Evolutionary conservation across 2,113 vertebrate genomes (phyloP).

Genomic region (Pseudopipra pipra): DNA sequence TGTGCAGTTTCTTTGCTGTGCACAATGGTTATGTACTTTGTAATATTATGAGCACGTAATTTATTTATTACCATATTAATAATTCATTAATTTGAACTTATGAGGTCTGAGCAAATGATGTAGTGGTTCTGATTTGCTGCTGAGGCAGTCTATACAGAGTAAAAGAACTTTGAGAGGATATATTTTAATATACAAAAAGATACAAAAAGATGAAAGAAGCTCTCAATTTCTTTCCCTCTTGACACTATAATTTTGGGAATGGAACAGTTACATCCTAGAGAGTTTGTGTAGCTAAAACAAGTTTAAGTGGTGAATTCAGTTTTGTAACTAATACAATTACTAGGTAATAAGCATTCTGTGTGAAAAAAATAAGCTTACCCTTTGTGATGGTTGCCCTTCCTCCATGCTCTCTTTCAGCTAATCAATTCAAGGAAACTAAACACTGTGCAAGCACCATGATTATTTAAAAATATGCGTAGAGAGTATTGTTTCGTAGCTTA

Average conservation of each 20-base stretch:
- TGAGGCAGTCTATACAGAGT: not conserved
- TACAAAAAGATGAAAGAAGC: not conserved
- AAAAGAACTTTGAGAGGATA: not conserved
- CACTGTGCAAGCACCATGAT: not conserved
- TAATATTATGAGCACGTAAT: not conserved
- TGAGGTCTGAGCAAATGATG: not conserved
- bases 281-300: not conserved
- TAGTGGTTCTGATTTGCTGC: not conserved
- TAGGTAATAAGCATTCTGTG: not conserved
- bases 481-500: not conserved
- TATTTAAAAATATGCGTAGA: not conserved
- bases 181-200: not conserved
- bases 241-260: not conserved
- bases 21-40: not conserved
- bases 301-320: not conserved
- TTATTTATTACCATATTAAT: slow-evolving; percentile 30
- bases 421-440: not conserved
- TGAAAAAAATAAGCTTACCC: not conserved
- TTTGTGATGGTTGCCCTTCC: not conserved
- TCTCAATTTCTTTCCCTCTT: not conserved
- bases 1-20: not conserved
- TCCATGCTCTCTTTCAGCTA: not conserved
- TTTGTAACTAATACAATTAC: not conserved
- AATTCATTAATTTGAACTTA: not conserved
- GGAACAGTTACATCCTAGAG: not conserved